A percentile compares a stretch with the other conserved stretches of the same genome.
These are phyloP conservation scores for Achatina immaculata DNA, from an alignment of 1,140 invertebrate species.

Conservation along the genomic window DNA sequence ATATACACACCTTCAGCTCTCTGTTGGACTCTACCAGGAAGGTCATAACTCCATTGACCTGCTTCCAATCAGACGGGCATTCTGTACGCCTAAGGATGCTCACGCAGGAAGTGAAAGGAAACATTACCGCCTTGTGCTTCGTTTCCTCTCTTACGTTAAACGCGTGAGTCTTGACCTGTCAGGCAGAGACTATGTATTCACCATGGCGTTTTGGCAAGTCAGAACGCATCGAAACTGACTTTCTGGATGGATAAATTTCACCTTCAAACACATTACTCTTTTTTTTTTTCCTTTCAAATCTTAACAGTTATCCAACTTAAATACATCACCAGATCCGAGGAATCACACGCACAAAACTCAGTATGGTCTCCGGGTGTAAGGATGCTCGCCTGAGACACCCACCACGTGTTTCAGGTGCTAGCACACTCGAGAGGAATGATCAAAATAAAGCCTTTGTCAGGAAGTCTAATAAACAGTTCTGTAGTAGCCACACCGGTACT, in stretches of 20 bases:
- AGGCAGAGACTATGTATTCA: not conserved
- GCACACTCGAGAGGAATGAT: too few relatives aligned
- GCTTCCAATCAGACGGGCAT: slow-evolving; percentile 16
- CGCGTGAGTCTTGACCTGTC: not conserved
- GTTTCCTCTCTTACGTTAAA: not conserved
- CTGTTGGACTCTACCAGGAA: not conserved
- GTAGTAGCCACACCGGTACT: too few relatives aligned
- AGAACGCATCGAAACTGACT: not conserved
- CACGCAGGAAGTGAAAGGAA: slow-evolving; percentile 24
- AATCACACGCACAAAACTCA: too few relatives aligned
- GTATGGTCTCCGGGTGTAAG: too few relatives aligned
- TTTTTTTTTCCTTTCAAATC: too few relatives aligned
- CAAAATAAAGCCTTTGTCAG: too few relatives aligned
- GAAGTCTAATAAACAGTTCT: too few relatives aligned
- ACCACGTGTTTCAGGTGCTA: too few relatives aligned
- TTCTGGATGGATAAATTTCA: not conserved
- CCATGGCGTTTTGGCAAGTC: not conserved
- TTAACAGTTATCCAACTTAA: too few relatives aligned
- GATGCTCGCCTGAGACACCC: too few relatives aligned
- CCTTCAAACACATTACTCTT: too few relatives aligned
- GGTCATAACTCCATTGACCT: slow-evolving; percentile 31
- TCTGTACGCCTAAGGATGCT: slow-evolving; percentile 21
- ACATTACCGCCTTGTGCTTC: not conserved
- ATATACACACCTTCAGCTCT: not conserved
- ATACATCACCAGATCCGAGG: too few relatives aligned